Evolutionary conservation across 2,888 invertebrate genomes (phyloP).

Genomic region (Mystacides longicornis): DNA sequence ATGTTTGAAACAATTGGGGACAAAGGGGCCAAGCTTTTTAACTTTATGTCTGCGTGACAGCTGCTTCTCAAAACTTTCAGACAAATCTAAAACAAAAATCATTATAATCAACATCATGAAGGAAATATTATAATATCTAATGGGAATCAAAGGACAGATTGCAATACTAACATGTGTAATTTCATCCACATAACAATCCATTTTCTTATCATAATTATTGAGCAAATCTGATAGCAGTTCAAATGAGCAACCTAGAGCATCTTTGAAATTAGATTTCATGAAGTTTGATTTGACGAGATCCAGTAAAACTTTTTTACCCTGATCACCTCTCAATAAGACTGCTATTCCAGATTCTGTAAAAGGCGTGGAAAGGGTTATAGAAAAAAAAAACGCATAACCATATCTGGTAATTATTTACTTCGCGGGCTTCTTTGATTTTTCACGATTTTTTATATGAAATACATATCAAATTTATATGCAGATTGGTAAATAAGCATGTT

Average conservation of each 20-base stretch:
- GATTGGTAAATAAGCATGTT: no score
- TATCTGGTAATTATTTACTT: no score
- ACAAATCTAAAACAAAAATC: not conserved
- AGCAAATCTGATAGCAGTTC: slow-evolving; percentile 10
- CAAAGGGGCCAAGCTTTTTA: not conserved
- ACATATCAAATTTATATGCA: no score
- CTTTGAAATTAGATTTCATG: slow-evolving; percentile 4
- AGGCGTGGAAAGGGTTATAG: no score
- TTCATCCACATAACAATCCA: slow-evolving; percentile 18
- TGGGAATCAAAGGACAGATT: no score
- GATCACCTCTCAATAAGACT: not conserved
- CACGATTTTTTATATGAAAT: no score
- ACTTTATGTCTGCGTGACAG: not conserved
- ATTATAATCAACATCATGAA: not conserved
- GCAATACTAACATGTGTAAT: slow-evolving; percentile 19
- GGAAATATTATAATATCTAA: not conserved
- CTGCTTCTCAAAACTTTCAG: not conserved
- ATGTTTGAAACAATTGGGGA: not conserved
- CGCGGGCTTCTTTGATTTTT: no score
- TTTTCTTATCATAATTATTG: slow-evolving; percentile 9
- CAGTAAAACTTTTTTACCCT: not conserved
- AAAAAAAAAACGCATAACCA: no score
- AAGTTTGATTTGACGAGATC: slow-evolving; percentile 13
- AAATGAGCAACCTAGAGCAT: slow-evolving; percentile 12
- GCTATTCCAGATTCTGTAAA: not conserved